Percentiles rank a stretch among this genome's conserved stretches.
These are phyloP conservation scores for Pollachius pollachius DNA, from an alignment of 2,113 vertebrate species.

Conservation along the genomic window DNA sequence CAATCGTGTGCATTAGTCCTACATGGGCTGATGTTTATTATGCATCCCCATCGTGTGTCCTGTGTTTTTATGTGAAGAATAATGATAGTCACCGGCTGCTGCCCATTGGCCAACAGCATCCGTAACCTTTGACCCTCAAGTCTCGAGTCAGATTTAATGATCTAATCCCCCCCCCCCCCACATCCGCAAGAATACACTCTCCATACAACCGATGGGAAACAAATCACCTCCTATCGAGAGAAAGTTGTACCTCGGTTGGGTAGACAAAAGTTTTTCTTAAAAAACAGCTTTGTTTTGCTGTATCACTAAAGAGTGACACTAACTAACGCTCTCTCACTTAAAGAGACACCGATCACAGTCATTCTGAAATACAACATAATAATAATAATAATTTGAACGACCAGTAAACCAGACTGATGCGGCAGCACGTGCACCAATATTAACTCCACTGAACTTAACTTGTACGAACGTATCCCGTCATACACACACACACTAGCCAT, in stretches of 20 bases:
- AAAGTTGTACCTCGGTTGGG: background rate
- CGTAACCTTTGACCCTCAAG: slow-evolving; percentile 65
- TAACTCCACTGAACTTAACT: slow-evolving; percentile 16
- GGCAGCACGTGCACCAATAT: slow-evolving; percentile 33
- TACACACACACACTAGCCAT: too few species aligned
- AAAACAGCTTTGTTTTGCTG: too few species aligned
- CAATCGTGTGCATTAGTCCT: too few species aligned
- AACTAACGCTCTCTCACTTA: slow-evolving; percentile 42
- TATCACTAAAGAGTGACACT: slow-evolving; percentile 26
- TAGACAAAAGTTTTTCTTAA: too few species aligned
- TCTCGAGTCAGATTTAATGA: slow-evolving; percentile 68
- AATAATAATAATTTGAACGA: slow-evolving; percentile 52
- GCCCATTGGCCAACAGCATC: slow-evolving; percentile 31
- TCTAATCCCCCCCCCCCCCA: slow-evolving; percentile 44
- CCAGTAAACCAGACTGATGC: slow-evolving; percentile 55
- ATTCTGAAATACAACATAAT: background rate
- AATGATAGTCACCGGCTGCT: slow-evolving; percentile 53
- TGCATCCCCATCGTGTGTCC: slow-evolving; percentile 9
- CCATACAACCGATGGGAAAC: too few species aligned
- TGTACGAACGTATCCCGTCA: slow-evolving; percentile 3
- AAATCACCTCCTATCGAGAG: slow-evolving; percentile 51
- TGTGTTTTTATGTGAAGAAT: slow-evolving; percentile 49
- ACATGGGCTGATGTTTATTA: too few species aligned
- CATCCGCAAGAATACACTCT: background rate
- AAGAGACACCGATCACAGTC: slow-evolving; percentile 45